Evolutionary conservation across 2,888 invertebrate species (phyloP), one percentile per base, ranked within the genome.

Genomic region (Carcina quercana): DNA sequence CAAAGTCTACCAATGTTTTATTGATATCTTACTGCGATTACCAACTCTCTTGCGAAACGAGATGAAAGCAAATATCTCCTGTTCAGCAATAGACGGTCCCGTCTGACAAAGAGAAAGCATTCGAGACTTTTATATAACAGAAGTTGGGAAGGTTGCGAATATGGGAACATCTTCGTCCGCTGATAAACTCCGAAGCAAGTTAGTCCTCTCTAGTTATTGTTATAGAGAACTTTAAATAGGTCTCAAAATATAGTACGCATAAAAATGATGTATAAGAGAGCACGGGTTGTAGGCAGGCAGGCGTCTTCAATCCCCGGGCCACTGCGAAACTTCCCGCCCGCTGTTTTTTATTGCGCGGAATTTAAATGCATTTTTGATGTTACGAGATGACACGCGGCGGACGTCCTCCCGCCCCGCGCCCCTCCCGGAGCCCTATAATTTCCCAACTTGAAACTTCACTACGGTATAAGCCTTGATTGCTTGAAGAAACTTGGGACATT

Each of bases 291-390:
- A 56, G 50, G 60, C 63, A 59, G 53, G 60, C 63, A 59, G 53
- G 60, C 68, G 60, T 65, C 68, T 66, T 61, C 72, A 68, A 68
- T 66, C 67, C 79, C 73, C 71, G 71, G 67, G 68, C 68, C 74
- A 72, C 67, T 62, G 67, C 59, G 66, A 82, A 83, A 80, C 72
- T 82, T 82, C 69, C 65, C 67, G 72, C 70, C 37, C 73, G 72
- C 76, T 74, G 78, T 82, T 83, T 83, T 83, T 83, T 82, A 82
- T 83, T 83, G 83, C 80, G 76, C 76, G 63, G 74, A 82, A 82
- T 84, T 79, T 84, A 85, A 85, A 85, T 85, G 85, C 85, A 85
- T 85, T 85, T 85, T 84, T 85, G 85, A 80, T 85, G 85, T 85
- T 76, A 79, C 76, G 80, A 82, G 79, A 83, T 83, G 83, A 83